These are phyloP conservation scores for Metalampra italica DNA, from an alignment of 2,888 invertebrate genomes.

Conservation along the genomic window DNA sequence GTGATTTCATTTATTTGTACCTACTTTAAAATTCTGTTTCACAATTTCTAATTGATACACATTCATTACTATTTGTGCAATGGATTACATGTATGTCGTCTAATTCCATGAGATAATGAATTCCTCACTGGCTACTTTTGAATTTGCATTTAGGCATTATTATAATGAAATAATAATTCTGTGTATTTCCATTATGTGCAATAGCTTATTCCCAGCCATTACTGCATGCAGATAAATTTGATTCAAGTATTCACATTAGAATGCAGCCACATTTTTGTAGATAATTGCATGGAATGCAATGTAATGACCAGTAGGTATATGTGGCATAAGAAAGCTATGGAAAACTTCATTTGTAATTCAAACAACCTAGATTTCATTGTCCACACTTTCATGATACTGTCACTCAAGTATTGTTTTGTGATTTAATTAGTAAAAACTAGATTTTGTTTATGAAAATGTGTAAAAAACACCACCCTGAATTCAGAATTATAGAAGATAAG, in stretches of 20 bases:
- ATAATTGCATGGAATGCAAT: conserved; percentile 19
- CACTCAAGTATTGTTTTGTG: background rate
- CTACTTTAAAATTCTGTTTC: conserved; percentile 75
- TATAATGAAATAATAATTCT: background rate
- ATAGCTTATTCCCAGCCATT: background rate
- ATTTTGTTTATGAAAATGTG: background rate
- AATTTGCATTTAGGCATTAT: background rate
- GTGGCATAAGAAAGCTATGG: conserved; percentile 20
- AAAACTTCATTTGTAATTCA: conserved; percentile 22
- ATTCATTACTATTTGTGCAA: conserved; percentile 64
- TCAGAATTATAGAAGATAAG: too few relatives aligned
- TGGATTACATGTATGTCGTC: conserved; percentile 42
- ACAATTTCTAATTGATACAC: conserved; percentile 73
- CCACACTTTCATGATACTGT: conserved; percentile 15
- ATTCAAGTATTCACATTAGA: conserved; percentile 18
- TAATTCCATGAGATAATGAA: conserved; percentile 32
- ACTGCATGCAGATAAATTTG: conserved; percentile 2
- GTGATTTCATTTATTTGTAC: conserved; percentile 78
- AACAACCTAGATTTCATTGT: conserved; percentile 20
- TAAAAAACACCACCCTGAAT: too few relatives aligned
- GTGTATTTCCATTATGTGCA: background rate
- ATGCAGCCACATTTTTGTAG: conserved; percentile 16
- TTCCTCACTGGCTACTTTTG: conserved; percentile 21
- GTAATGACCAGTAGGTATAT: conserved; percentile 15
- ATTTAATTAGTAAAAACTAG: background rate